These are phyloP conservation scores for Oncorhynchus kisutch DNA, from an alignment of 2,113 vertebrate genomes.

Conservation along the genomic window DNA sequence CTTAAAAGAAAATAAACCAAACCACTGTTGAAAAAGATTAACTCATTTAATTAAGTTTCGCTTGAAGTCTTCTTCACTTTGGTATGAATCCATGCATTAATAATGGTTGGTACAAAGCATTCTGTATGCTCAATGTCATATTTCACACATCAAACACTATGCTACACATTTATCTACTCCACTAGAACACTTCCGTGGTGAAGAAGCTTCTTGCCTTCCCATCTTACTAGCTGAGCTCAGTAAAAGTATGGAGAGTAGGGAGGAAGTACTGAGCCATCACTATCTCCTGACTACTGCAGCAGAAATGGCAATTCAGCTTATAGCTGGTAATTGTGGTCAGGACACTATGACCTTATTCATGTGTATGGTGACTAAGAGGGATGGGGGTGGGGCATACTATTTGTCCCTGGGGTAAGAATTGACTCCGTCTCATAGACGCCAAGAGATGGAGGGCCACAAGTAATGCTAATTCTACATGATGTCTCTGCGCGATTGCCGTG, in stretches of 20 bases:
- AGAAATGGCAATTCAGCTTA: conserved; percentile 64
- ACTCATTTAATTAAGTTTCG: neutral
- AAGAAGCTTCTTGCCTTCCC: conserved; percentile 40
- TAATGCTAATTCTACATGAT: conserved; percentile 13
- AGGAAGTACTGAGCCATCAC: conserved; percentile 61
- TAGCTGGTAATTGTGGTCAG: conserved; percentile 67
- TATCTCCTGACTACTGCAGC: conserved; percentile 62
- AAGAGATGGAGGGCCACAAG: conserved; percentile 21
- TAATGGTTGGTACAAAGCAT: neutral
- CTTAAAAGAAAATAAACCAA: neutral
- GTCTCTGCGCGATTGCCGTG: neutral
- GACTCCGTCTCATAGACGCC: conserved; percentile 36
- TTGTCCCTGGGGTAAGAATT: conserved; percentile 43
- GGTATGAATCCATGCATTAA: neutral
- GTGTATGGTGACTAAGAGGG: conserved; percentile 53
- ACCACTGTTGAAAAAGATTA: neutral
- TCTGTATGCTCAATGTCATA: neutral
- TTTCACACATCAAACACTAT: neutral
- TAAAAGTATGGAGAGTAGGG: conserved; percentile 32
- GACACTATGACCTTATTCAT: conserved; percentile 66
- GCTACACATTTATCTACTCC: neutral
- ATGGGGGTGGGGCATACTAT: conserved; percentile 50
- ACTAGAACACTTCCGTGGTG: conserved; percentile 17
- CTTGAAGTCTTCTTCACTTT: neutral
- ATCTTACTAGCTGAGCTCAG: conserved; percentile 54